These are phyloP conservation scores for Octopus bimaculoides DNA, from an alignment of 1,140 invertebrate genomes.

Conservation along the genomic window DNA sequence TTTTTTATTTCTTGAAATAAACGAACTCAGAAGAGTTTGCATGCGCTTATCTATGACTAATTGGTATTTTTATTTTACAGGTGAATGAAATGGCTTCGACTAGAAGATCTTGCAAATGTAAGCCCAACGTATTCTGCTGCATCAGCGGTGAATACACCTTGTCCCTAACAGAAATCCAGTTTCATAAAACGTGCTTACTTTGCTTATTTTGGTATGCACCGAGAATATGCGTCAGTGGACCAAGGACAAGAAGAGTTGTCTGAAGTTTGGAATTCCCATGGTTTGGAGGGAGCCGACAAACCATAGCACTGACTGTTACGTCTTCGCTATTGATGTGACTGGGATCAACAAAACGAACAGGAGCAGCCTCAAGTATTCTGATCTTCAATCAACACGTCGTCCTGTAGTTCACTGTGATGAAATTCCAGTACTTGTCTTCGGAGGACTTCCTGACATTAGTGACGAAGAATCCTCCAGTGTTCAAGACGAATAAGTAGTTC, in stretches of 20 bases:
- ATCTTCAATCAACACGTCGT: neutral
- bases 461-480: neutral
- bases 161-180: too few relatives aligned
- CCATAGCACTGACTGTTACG: neutral
- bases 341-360: neutral
- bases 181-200: neutral
- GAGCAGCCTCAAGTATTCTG: neutral
- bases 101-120: too few relatives aligned
- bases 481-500: neutral
- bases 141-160: too few relatives aligned
- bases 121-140: too few relatives aligned
- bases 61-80: too few relatives aligned
- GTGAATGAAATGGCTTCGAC: too few relatives aligned
- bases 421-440: neutral
- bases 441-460: neutral
- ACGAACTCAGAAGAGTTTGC: too few relatives aligned
- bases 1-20: too few relatives aligned
- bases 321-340: neutral
- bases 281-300: neutral
- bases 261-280: conserved; percentile 3
- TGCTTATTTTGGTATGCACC: neutral
- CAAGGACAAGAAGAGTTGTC: neutral
- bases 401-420: neutral
- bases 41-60: too few relatives aligned
- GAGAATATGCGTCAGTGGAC: neutral